Conservation (phyloP, 2,113 vertebrate genomes). For the Zonotrichia leucophrys region DNA sequence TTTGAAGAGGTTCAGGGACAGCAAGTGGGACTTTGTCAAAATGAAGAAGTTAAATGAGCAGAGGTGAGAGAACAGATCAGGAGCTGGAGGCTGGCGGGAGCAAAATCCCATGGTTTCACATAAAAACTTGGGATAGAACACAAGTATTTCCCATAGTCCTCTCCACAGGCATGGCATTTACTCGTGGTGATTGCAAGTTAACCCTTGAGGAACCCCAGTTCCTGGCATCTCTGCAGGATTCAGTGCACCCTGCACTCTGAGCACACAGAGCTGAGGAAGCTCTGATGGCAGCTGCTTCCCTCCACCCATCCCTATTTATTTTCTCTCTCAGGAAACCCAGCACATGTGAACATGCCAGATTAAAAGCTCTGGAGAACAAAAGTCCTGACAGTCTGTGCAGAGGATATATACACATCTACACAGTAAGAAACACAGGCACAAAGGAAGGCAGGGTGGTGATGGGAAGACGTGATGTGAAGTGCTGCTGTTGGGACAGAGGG, state of each 20-base stretch:
- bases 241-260: rapidly evolving
- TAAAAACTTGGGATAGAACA: background rate
- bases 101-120: background rate
- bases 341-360: background rate
- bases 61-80: background rate
- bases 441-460: background rate
- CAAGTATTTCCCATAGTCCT: background rate
- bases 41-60: background rate
- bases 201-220: background rate
- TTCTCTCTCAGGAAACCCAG: constrained; percentile 39
- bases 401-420: background rate
- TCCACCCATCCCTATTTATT: background rate
- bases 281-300: background rate
- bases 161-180: background rate
- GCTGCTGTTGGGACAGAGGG: background rate
- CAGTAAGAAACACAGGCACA: background rate
- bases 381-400: background rate
- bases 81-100: background rate
- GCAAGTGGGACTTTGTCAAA: background rate
- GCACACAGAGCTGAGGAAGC: background rate
- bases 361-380: background rate
- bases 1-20: background rate
- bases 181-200: background rate
- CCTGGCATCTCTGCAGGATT: background rate
- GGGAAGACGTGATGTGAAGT: background rate